These are phyloP conservation scores for Drosophila antonietae DNA, from an alignment of 2,888 invertebrate genomes.

Conservation along the genomic window DNA sequence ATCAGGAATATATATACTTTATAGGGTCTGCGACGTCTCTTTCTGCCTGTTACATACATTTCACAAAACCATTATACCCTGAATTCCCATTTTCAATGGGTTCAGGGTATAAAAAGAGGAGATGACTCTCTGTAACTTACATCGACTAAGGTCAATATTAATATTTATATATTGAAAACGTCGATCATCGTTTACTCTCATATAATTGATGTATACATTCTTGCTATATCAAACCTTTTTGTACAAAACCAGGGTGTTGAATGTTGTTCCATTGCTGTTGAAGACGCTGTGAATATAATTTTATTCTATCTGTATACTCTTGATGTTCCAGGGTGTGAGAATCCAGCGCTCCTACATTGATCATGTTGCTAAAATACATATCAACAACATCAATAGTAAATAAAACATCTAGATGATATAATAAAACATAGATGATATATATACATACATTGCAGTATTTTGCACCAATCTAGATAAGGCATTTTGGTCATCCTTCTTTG, in stretches of 20 bases:
- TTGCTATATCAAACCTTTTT: slow-evolving; percentile 68
- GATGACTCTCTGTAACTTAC: too few relatives aligned
- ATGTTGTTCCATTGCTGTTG: slow-evolving; percentile 85
- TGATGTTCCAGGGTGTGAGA: slow-evolving; percentile 95
- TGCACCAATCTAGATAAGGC: slow-evolving; percentile 95
- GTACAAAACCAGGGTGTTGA: slow-evolving; percentile 77
- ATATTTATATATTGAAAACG: too few relatives aligned
- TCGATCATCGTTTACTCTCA: background rate
- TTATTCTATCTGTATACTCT: slow-evolving; percentile 93
- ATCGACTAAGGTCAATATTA: too few relatives aligned
- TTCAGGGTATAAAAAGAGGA: too few relatives aligned
- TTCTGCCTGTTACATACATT: too few relatives aligned
- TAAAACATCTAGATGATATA: background rate
- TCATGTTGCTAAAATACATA: slow-evolving; percentile 90
- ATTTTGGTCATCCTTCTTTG: slow-evolving; percentile 95
- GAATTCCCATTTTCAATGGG: too few relatives aligned
- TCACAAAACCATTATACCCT: too few relatives aligned
- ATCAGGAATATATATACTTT: too few relatives aligned
- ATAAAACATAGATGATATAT: background rate
- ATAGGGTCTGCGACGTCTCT: too few relatives aligned
- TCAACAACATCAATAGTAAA: background rate
- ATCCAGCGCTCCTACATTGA: slow-evolving; percentile 96
- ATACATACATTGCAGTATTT: slow-evolving; percentile 93
- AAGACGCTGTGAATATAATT: slow-evolving; percentile 88
- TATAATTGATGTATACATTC: background rate